A percentile compares a stretch with the other conserved stretches of the same genome.
These are phyloP conservation scores for Ahaetulla prasina DNA, from an alignment of 2,113 vertebrate genomes.

Conservation along the genomic window DNA sequence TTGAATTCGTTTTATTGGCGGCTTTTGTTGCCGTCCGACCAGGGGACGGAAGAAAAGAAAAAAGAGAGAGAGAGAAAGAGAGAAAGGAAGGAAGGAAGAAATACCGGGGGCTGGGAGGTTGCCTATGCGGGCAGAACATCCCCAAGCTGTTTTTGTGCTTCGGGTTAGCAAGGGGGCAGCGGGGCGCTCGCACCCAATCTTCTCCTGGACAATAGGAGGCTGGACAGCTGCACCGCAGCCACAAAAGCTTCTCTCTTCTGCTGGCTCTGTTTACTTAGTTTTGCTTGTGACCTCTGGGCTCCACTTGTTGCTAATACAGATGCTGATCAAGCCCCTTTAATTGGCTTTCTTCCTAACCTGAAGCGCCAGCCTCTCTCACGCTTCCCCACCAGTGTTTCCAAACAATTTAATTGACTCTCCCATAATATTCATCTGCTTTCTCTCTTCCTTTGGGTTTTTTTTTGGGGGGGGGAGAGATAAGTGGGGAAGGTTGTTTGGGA, in stretches of 20 bases:
- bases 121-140: slow-evolving; percentile 81
- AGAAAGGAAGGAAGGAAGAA: not conserved
- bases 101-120: slow-evolving; percentile 67
- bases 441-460: not conserved
- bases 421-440: slow-evolving; percentile 52
- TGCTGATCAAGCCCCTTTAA: slow-evolving; percentile 77
- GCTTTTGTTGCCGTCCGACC: slow-evolving; percentile 76
- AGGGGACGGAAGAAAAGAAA: slow-evolving; percentile 15
- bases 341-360: slow-evolving; percentile 65
- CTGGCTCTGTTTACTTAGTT: slow-evolving; percentile 86
- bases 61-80: not conserved
- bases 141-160: slow-evolving; percentile 82
- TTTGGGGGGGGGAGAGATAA: no score
- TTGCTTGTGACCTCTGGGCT: slow-evolving; percentile 74
- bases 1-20: slow-evolving; percentile 69
- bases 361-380: slow-evolving; percentile 6
- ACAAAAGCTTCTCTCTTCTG: slow-evolving; percentile 84
- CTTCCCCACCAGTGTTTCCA: slow-evolving; percentile 57
- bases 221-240: slow-evolving; percentile 80
- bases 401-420: slow-evolving; percentile 70
- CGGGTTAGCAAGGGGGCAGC: slow-evolving; percentile 76
- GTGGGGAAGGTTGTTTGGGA: not conserved
- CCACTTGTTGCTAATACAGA: slow-evolving; percentile 67
- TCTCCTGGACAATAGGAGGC: slow-evolving; percentile 78
- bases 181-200: slow-evolving; percentile 82